Base-by-base conservation (phyloP, 2,113 vertebrate species). In the Nettapus auritus region DNA sequence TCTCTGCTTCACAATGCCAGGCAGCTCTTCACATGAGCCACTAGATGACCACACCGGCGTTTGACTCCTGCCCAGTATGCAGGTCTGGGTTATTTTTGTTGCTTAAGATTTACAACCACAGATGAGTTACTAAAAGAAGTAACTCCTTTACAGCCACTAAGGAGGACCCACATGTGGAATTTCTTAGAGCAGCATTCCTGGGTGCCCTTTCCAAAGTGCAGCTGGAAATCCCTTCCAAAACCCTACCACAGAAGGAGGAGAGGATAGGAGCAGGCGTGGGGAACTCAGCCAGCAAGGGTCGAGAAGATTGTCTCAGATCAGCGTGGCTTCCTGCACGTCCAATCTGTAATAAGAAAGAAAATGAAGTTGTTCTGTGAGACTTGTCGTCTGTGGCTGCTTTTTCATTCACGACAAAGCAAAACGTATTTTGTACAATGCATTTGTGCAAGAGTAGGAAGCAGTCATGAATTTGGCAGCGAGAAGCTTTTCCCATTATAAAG, bases 251-350 rank as follows among this genome's bases (percentile, higher is more conserved):
- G 1, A 14, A 90, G 52, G 22, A 75, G 26, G 18, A 70, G 33
- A 42, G n/a, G 33, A 62, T 33, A 0, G 0, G 6, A 25, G 11
- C 1, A 0, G 36, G 23, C 0, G 5, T 81, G 40, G 20, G 40
- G 11, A 20, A 20, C 42, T 67, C 31, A 31, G 8, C 21, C 10
- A 55, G 75, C 21, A 11, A 50, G 31, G 11, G 9, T 31, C 34
- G 10, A 7, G 63, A 68, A 67, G 46, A 28, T 53, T 76, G 33
- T 73, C 15, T 71, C 36, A 16, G 2, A 38, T 82, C 53, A 25
- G 2, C 11, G 18, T 2, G 2, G 25, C 70, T 78, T 57, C 22
- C 38, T 69, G 34, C 26, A 2, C 0, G 2, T 82, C 33, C 68
- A 23, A 79, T 25, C 44, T 62, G 11, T 34, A 62, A 57, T 44